Conservation (phyloP, 2,888 invertebrate genomes). For the Alloscopus bannaensis region DNA sequence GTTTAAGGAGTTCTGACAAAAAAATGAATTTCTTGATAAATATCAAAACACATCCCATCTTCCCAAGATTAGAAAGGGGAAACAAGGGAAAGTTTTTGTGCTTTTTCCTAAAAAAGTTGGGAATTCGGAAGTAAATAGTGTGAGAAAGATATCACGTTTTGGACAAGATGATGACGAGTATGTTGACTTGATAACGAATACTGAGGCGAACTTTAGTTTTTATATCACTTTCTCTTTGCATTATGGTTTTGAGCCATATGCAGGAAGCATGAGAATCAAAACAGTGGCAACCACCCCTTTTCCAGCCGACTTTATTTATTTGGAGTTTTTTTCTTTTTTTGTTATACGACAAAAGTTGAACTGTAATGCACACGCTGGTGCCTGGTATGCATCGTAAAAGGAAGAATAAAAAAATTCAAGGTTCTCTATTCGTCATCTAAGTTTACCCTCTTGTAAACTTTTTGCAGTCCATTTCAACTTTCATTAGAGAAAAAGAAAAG, state of each 20-base stretch:
- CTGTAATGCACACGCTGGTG: no score
- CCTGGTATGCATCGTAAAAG: neutral
- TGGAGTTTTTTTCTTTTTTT: no score
- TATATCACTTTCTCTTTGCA: neutral
- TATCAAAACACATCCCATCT: no score
- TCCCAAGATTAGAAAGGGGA: slow-evolving; percentile 13
- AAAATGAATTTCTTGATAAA: slow-evolving; percentile 1
- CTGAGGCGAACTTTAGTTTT: slow-evolving; percentile 1
- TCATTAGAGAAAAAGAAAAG: slow-evolving; percentile 31
- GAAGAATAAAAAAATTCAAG: slow-evolving; percentile 35
- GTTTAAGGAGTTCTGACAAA: slow-evolving; percentile 5
- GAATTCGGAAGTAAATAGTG: slow-evolving; percentile 43
- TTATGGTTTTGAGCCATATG: no score
- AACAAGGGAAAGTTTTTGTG: slow-evolving; percentile 26
- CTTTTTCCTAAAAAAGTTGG: slow-evolving; percentile 4
- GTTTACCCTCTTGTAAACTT: slow-evolving; percentile 18
- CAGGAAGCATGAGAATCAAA: no score
- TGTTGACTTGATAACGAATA: neutral
- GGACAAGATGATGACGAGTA: slow-evolving; percentile 21
- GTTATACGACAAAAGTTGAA: no score
- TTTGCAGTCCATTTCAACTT: slow-evolving; percentile 40
- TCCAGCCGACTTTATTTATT: no score
- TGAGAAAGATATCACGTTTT: slow-evolving; percentile 55
- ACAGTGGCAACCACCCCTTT: no score
- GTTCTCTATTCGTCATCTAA: slow-evolving; percentile 33